phyloP scores from a whole-genome alignment of 1,140 invertebrate species.

The Drosophila lini region DNA sequence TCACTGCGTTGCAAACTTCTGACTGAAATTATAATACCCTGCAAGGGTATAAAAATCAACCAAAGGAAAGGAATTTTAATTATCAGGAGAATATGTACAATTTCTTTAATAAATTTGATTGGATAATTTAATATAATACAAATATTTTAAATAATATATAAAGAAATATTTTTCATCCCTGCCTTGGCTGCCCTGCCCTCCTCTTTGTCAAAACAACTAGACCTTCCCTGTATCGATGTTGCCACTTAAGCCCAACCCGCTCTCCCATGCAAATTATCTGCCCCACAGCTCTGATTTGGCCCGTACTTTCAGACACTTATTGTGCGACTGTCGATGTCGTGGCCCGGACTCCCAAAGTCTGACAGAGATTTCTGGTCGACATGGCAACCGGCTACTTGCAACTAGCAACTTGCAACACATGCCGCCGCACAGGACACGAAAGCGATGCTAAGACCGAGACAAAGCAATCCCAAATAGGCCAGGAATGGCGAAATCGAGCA shows the following conservation, averaged over 20 bases:
- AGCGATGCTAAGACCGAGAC: constrained; percentile 5
- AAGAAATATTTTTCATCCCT: neutral
- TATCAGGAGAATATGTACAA: too few species aligned
- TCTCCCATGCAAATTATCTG: constrained; percentile 76
- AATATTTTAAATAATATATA: neutral
- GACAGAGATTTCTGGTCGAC: constrained; percentile 52
- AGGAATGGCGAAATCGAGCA: constrained; percentile 25
- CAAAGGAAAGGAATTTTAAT: neutral
- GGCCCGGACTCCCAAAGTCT: constrained; percentile 44
- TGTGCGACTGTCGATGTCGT: constrained; percentile 40
- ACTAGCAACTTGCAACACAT: constrained; percentile 48
- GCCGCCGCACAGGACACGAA: constrained; percentile 52
- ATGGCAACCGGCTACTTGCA: constrained; percentile 47
- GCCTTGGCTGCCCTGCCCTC: neutral
- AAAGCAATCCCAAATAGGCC: constrained; percentile 18
- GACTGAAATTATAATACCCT: too few species aligned
- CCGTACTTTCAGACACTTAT: constrained; percentile 68
- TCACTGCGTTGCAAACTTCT: too few species aligned
- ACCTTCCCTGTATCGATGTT: constrained; percentile 40
- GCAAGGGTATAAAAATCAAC: neutral
- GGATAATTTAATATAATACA: neutral
- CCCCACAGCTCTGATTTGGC: constrained; percentile 70
- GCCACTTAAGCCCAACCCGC: constrained; percentile 69
- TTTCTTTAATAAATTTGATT: too few species aligned
- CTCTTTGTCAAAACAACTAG: constrained; percentile 16